phyloP scores from a whole-genome alignment of 1,140 invertebrate species.

The Ceratina calcarata region DNA sequence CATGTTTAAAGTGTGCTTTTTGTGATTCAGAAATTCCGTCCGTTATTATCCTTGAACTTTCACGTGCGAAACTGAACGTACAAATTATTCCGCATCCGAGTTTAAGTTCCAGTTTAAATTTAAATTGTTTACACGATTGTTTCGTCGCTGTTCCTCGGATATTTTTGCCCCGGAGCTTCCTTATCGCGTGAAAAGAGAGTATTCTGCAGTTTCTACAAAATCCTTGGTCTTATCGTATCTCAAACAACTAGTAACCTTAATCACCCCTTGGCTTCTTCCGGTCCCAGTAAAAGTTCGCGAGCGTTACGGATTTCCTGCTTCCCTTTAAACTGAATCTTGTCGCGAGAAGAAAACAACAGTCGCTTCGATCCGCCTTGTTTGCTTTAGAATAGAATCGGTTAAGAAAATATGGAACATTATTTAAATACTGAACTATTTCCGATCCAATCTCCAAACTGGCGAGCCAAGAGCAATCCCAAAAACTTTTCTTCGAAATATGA shows the following conservation, averaged over 20 bases:
- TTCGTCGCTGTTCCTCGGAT: background rate
- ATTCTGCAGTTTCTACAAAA: slow-evolving; percentile 1
- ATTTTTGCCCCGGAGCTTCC: background rate
- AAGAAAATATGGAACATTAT: slow-evolving; percentile 2
- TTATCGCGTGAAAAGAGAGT: background rate
- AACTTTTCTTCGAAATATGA: background rate
- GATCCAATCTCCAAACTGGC: slow-evolving; percentile 8
- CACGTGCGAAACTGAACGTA: background rate
- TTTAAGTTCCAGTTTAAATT: background rate
- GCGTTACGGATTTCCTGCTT: slow-evolving; percentile 27
- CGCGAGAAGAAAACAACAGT: slow-evolving; percentile 6
- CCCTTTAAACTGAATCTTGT: slow-evolving; percentile 5
- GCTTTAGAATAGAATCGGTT: slow-evolving; percentile 5
- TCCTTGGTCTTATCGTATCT: slow-evolving; percentile 2
- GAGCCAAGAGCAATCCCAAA: background rate
- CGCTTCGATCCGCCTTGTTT: background rate
- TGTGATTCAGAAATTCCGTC: background rate
- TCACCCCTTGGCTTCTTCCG: slow-evolving; percentile 20
- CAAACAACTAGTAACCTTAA: slow-evolving; percentile 34
- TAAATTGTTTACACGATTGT: background rate
- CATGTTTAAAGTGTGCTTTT: background rate
- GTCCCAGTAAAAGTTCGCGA: slow-evolving; percentile 33
- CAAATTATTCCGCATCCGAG: background rate
- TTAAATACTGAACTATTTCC: slow-evolving; percentile 21
- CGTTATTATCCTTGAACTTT: background rate